Conservation (phyloP, 1,140 invertebrate species). For the Bombus balteatus region DNA sequence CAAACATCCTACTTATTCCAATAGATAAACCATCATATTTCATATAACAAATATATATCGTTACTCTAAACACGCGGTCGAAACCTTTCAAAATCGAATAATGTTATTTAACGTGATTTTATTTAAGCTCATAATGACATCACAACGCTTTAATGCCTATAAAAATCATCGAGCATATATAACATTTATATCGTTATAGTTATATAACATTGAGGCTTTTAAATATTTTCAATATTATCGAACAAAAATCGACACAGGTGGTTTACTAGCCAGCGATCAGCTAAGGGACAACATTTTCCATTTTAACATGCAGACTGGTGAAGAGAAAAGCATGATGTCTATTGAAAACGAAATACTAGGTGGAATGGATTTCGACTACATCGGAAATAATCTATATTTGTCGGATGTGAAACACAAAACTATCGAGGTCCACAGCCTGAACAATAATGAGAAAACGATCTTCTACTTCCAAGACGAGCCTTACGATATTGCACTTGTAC, state of each 20-base stretch:
- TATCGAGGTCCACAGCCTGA: conserved; percentile 85
- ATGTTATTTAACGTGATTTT: too few species aligned
- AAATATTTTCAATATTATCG: not conserved
- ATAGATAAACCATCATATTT: not conserved
- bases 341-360: conserved; percentile 83
- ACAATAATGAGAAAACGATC: conserved; percentile 82
- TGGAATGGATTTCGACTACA: conserved; percentile 87
- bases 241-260: conserved; percentile 49
- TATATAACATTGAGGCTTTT: not conserved
- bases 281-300: conserved; percentile 63
- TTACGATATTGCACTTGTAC: conserved; percentile 85
- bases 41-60: not conserved
- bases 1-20: not conserved
- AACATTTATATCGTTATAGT: not conserved
- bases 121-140: too few species aligned
- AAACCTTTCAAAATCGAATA: not conserved
- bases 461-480: conserved; percentile 84
- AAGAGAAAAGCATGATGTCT: conserved; percentile 76
- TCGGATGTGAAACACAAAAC: conserved; percentile 83
- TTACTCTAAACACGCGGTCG: not conserved
- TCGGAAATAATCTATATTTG: conserved; percentile 87
- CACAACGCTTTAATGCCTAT: too few species aligned
- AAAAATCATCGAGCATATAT: too few species aligned
- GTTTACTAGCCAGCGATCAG: conserved; percentile 58
- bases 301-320: conserved; percentile 75